A percentile compares a stretch with the other conserved stretches of the same genome.
Conservation (phyloP, 2,113 vertebrate species). For the Uria aalge region DNA sequence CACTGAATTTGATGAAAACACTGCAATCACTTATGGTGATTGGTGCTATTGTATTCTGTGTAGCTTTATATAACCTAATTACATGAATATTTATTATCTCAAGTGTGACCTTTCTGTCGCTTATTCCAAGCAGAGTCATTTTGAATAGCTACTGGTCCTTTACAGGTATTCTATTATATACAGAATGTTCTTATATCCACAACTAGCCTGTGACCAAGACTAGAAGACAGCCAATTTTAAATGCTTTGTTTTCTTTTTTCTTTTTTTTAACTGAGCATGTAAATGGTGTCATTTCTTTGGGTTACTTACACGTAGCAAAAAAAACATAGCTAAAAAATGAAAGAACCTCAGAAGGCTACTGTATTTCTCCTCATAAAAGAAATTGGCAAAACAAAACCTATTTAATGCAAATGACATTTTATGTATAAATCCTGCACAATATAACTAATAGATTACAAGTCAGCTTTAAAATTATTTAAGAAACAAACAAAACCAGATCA, state of each 20-base stretch:
- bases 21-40: constrained; percentile 41
- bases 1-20: background rate
- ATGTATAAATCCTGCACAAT: background rate
- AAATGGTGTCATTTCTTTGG: background rate
- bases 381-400: background rate
- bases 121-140: background rate
- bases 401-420: background rate
- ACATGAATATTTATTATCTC: constrained; percentile 57
- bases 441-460: background rate
- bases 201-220: background rate
- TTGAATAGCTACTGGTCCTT: background rate
- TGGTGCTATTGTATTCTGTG: background rate
- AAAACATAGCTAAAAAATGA: background rate
- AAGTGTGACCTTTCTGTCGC: constrained; percentile 8
- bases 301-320: background rate
- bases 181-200: background rate
- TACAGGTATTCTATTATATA: background rate
- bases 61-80: constrained; percentile 47
- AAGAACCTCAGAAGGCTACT: background rate
- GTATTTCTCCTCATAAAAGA: background rate
- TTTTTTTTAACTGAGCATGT: background rate
- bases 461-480: background rate
- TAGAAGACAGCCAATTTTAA: background rate
- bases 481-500: background rate
- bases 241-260: rapidly evolving